Conservation (phyloP, 2,888 invertebrate species). For the Atherix ibis region DNA sequence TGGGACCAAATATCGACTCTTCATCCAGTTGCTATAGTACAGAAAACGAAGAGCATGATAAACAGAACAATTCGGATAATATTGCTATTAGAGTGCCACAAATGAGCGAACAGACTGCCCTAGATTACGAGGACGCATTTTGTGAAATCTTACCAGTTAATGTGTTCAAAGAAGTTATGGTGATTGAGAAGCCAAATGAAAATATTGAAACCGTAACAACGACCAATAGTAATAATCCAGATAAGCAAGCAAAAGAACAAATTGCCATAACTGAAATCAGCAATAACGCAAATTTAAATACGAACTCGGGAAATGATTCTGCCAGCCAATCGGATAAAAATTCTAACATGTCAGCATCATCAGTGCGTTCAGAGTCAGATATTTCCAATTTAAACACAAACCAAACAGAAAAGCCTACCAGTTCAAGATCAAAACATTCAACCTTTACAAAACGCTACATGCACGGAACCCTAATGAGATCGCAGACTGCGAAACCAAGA, state of each 20-base stretch:
- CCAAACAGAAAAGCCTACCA: conserved; percentile 1
- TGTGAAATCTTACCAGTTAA: conserved; percentile 3
- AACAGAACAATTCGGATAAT: conserved; percentile 6
- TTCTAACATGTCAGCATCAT: conserved; percentile 7
- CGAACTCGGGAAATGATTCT: neutral
- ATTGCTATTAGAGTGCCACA: conserved; percentile 6
- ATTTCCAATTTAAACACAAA: neutral
- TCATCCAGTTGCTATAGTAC: conserved; percentile 43
- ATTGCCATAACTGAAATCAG: conserved; percentile 1
- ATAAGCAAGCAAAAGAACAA: too few relatives aligned
- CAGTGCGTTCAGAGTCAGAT: conserved; percentile 8
- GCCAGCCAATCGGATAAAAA: conserved; percentile 9
- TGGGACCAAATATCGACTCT: conserved; percentile 54
- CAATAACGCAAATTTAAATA: conserved; percentile 1
- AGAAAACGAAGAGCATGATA: conserved; percentile 23
- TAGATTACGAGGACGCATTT: conserved; percentile 8
- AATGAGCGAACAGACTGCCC: conserved; percentile 7
- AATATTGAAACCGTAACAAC: conserved; percentile 3
- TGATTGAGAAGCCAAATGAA: conserved; percentile 8
- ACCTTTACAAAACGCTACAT: conserved; percentile 21
- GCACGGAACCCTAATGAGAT: conserved; percentile 25
- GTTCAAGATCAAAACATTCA: neutral
- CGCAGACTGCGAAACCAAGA: conserved; percentile 21
- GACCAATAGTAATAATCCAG: conserved; percentile 6
- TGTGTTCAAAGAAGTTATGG: conserved; percentile 7